A percentile compares a stretch with the other conserved stretches of the same genome.
Conservation (phyloP, 2,888 invertebrate species). For the Abscondita cerata region DNA sequence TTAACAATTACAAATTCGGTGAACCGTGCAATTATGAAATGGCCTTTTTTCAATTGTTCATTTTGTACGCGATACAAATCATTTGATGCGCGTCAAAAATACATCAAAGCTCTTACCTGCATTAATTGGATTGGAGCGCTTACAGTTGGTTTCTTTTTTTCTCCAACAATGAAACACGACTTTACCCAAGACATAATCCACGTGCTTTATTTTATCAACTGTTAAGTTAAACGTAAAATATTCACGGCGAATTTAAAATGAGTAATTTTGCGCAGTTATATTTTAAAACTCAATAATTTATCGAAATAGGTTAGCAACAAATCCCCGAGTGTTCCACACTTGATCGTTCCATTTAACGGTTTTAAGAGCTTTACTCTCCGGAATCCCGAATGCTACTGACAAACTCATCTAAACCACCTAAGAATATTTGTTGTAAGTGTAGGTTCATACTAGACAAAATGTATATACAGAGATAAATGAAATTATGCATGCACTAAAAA, state of each 20-base stretch:
- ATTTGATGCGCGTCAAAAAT: no score
- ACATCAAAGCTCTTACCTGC: conserved; percentile 47
- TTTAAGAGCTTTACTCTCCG: conserved; percentile 29
- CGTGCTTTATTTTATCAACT: background rate
- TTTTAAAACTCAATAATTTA: no score
- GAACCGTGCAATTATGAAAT: background rate
- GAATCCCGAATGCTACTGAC: conserved; percentile 33
- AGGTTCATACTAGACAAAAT: background rate
- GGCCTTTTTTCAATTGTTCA: background rate
- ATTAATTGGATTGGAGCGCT: conserved; percentile 50
- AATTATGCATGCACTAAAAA: no score
- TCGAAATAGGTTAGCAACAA: background rate
- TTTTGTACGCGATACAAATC: no score
- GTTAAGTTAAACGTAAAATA: background rate
- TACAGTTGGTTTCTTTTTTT: conserved; percentile 45
- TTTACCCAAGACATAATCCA: conserved; percentile 46
- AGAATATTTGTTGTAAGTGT: conserved; percentile 6
- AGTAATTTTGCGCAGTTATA: no score
- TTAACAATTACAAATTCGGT: background rate
- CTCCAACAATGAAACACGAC: conserved; percentile 45
- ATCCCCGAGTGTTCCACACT: conserved; percentile 19
- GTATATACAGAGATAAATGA: no score
- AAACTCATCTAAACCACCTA: conserved; percentile 9
- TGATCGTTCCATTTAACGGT: conserved; percentile 17
- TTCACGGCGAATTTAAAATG: no score